Base-by-base conservation (phyloP, 2,113 vertebrate genomes). In the Antidorcas marsupialis region DNA sequence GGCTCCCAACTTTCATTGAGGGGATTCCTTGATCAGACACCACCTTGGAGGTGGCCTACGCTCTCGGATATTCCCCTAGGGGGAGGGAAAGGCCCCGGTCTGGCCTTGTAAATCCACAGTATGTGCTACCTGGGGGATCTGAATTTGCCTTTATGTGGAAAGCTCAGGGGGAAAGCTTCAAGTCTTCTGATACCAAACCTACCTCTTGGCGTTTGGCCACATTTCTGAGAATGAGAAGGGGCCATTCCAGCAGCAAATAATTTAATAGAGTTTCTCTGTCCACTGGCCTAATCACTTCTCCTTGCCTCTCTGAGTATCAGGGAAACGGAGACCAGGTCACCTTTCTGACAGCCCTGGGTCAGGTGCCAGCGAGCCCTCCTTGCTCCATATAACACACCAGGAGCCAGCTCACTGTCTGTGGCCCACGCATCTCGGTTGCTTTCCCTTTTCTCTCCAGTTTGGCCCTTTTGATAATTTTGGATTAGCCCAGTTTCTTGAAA, bases 401-500 rank as follows among this genome's bases (percentile, higher is more conserved):
- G 36, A 60, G 43, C 43, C 1, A 1, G 10, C 79, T 47, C 4
- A 2, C 85, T 5, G 3, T 62, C 59, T 19, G 4, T 0, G 14
- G 59, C 81, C 16, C 93, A 2, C 53, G 12, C 10, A 2, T 45
- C 79, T 92, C 95, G 27, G 97, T 97, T 96, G 39, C 97, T 88
- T 97, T 97, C 96, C 96, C 47, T 90, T 98, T 97, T 82, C 96
- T 89, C 98, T 95, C 87, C 52, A 4, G 27, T 55, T 67, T 81
- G 71, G 91, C 39, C 86, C 85, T 97, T 94, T 92, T 74, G 45
- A 93, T 99, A 99, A 99, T 98, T 98, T 99, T 99, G 99, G 99
- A 99, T 99, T 99, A 99, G 98, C 99, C 99, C 98, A 99, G 95
- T 99, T 99, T 98, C 97, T 89, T 7, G 7, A 9, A 89, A 98